phyloP scores from a whole-genome alignment of 2,888 invertebrate genomes.

The Sinopyrophorus schimmeli region DNA sequence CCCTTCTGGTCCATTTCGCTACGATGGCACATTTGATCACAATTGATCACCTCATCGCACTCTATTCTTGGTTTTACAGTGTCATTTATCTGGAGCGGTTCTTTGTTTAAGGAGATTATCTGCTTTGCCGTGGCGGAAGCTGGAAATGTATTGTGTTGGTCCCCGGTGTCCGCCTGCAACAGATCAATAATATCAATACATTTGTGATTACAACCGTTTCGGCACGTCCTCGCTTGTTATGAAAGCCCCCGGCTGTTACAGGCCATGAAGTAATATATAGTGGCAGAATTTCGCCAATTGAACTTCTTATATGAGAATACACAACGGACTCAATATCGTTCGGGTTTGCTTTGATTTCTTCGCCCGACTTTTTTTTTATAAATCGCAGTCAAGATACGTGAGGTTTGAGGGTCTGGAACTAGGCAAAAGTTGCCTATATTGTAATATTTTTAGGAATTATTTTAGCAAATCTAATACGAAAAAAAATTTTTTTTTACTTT shows the following conservation, averaged over 20 bases:
- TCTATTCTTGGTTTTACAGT: constrained; percentile 17
- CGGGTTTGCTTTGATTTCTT: too few relatives aligned
- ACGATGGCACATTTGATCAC: constrained; percentile 21
- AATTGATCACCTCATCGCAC: constrained; percentile 25
- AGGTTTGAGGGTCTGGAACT: too few relatives aligned
- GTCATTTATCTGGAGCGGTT: constrained; percentile 23
- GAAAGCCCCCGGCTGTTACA: constrained; percentile 29
- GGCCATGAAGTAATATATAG: constrained; percentile 9
- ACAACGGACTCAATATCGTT: constrained; percentile 10
- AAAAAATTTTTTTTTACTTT: too few relatives aligned
- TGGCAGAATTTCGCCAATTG: constrained; percentile 15
- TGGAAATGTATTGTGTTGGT: constrained; percentile 27
- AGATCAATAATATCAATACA: constrained; percentile 41
- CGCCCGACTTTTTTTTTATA: too few relatives aligned
- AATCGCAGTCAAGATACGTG: too few relatives aligned
- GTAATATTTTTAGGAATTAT: too few relatives aligned
- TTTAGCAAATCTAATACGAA: too few relatives aligned
- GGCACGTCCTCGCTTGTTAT: constrained; percentile 35
- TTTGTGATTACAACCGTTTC: constrained; percentile 35
- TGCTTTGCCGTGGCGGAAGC: constrained; percentile 19
- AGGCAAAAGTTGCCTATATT: too few relatives aligned
- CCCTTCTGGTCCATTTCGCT: constrained; percentile 24
- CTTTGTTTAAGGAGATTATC: constrained; percentile 36
- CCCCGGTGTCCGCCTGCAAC: constrained; percentile 37
- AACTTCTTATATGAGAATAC: constrained; percentile 6